phyloP scores from a whole-genome alignment of 2,888 invertebrate species.

The Plemyria rubiginata region DNA sequence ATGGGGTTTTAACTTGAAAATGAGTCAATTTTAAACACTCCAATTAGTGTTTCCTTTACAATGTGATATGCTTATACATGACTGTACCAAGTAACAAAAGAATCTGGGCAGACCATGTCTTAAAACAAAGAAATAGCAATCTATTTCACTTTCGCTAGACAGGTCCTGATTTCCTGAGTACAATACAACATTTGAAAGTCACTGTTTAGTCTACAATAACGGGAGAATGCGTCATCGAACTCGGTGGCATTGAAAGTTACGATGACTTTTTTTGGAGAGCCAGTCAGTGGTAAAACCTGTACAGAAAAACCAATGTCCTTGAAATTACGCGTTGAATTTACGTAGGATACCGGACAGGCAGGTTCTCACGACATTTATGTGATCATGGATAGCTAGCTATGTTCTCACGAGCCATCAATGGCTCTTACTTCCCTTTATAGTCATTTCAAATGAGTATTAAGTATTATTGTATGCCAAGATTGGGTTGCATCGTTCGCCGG shows the following conservation, averaged over 20 bases:
- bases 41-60: not conserved
- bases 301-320: conserved; percentile 8
- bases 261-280: conserved; percentile 1
- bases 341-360: conserved; percentile 8
- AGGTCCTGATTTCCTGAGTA: not conserved
- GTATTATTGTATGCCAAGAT: not conserved
- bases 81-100: not conserved
- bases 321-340: conserved; percentile 1
- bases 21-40: not conserved
- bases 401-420: conserved; percentile 30
- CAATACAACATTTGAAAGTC: not conserved
- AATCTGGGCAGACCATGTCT: not conserved
- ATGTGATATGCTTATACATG: not conserved
- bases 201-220: not conserved
- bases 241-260: conserved; percentile 6
- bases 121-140: not conserved
- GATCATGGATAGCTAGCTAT: conserved; percentile 12
- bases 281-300: conserved; percentile 9
- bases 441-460: too few species aligned
- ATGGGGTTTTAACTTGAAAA: not conserved
- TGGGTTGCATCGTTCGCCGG: too few species aligned
- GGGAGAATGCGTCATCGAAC: not conserved
- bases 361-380: conserved; percentile 29
- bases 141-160: not conserved
- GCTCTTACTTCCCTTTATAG: not conserved